Evolutionary conservation across 2,113 vertebrate species (phyloP).

Genomic region (Labrus mixtus): DNA sequence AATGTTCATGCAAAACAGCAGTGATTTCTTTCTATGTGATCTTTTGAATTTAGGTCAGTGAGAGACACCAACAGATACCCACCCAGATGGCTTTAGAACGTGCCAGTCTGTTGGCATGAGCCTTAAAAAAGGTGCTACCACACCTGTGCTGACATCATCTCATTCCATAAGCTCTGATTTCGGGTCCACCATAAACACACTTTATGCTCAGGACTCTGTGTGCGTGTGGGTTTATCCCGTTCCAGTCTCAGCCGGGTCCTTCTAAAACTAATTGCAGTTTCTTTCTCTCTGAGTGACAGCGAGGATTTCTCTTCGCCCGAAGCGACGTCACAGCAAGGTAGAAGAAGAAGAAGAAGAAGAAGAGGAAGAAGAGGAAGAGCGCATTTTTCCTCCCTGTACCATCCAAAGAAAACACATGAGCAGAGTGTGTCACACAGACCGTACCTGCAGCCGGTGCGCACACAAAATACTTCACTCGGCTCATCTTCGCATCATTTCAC

Average conservation of each 20-base stretch:
- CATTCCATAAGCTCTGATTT: conserved; percentile 72
- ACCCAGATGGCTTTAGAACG: conserved; percentile 15
- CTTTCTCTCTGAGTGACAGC: conserved; percentile 76
- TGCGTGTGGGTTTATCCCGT: conserved; percentile 33
- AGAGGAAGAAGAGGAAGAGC: conserved; percentile 38
- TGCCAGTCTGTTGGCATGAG: conserved; percentile 45
- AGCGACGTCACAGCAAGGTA: conserved; percentile 83
- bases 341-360: conserved; percentile 53
- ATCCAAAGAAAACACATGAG: conserved; percentile 68
- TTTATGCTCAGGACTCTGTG: conserved; percentile 9
- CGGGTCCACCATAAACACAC: conserved; percentile 62
- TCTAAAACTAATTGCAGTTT: conserved; percentile 58
- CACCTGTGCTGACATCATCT: conserved; percentile 79
- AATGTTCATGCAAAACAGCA: background rate
- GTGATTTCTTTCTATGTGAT: background rate
- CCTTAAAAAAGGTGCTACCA: conserved; percentile 43
- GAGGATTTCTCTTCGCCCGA: conserved; percentile 78
- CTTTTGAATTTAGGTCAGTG: background rate
- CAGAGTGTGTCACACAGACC: conserved; percentile 52
- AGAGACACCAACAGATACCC: conserved; percentile 8
- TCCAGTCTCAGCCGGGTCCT: conserved; percentile 32
- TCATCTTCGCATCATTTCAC: conserved; percentile 40
- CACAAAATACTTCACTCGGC: conserved; percentile 8
- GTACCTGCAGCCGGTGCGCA: conserved; percentile 72
- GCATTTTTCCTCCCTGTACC: conserved; percentile 68